These are phyloP conservation scores for Tolmerus cingulatus DNA, from an alignment of 2,888 invertebrate genomes.

Conservation along the genomic window DNA sequence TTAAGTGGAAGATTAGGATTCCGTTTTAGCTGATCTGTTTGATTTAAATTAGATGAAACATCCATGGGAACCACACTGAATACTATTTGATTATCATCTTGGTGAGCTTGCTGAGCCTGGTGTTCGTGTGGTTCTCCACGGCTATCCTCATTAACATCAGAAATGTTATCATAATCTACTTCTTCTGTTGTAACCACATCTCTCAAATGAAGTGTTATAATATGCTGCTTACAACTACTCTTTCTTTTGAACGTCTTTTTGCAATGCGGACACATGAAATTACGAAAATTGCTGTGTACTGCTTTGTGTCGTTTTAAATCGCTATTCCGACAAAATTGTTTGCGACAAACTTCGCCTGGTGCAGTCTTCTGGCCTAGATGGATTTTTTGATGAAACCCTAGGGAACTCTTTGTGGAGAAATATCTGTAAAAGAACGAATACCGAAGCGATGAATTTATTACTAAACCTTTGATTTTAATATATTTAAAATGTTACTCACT, in stretches of 20 bases:
- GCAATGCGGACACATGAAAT: conserved; percentile 52
- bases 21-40: background rate
- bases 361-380: conserved; percentile 49
- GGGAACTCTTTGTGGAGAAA: conserved; percentile 49
- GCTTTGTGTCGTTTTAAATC: conserved; percentile 50
- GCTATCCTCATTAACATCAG: background rate
- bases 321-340: conserved; percentile 49
- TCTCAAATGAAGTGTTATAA: conserved; percentile 52
- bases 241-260: conserved; percentile 50
- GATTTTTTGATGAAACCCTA: conserved; percentile 51
- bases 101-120: background rate
- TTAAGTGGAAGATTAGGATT: background rate
- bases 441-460: background rate
- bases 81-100: background rate
- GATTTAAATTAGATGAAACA: background rate
- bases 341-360: conserved; percentile 48
- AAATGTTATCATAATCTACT: background rate
- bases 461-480: background rate
- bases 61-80: background rate
- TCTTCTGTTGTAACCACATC: conserved; percentile 36
- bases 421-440: conserved; percentile 39
- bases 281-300: conserved; percentile 47
- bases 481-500: conserved; percentile 44
- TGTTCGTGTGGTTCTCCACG: background rate
- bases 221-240: conserved; percentile 51